These are phyloP conservation scores for Drosophila prosaltans DNA, from an alignment of 1,140 invertebrate genomes.

Conservation along the genomic window DNA sequence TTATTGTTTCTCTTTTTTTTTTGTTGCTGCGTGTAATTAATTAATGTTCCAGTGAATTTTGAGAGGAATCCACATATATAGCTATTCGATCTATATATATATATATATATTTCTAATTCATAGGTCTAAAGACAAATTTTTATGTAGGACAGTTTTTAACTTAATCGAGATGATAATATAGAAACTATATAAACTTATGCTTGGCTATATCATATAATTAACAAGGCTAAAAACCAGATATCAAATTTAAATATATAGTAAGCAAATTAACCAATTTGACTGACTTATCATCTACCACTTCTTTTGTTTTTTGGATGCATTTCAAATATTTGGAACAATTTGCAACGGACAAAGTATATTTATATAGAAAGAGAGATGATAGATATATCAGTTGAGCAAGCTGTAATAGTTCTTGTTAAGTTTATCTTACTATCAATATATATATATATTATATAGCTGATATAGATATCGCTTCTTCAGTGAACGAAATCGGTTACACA, in stretches of 20 bases:
- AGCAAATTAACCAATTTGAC: slow-evolving; percentile 5
- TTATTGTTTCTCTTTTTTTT: slow-evolving; percentile 57
- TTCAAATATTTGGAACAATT: too few species aligned
- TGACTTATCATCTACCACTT: not conserved
- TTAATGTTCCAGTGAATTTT: slow-evolving; percentile 36
- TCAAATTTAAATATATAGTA: not conserved
- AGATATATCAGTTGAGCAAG: too few species aligned
- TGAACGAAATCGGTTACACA: too few species aligned
- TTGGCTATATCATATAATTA: slow-evolving; percentile 45
- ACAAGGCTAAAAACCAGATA: slow-evolving; percentile 16
- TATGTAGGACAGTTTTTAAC: slow-evolving; percentile 65
- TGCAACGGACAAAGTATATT: not conserved
- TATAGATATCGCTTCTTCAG: too few species aligned
- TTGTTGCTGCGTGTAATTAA: slow-evolving; percentile 58
- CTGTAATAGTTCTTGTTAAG: too few species aligned
- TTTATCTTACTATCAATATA: too few species aligned
- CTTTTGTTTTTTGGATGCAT: too few species aligned
- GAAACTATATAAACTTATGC: slow-evolving; percentile 48
- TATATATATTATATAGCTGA: too few species aligned
- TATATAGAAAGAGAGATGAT: not conserved
- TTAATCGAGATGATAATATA: slow-evolving; percentile 43
- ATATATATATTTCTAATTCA: slow-evolving; percentile 32
- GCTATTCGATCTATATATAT: slow-evolving; percentile 54
- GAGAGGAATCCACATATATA: slow-evolving; percentile 50
- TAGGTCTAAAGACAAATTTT: slow-evolving; percentile 53